phyloP scores from a whole-genome alignment of 2,888 invertebrate genomes.

The Nasonovia ribisnigri region DNA sequence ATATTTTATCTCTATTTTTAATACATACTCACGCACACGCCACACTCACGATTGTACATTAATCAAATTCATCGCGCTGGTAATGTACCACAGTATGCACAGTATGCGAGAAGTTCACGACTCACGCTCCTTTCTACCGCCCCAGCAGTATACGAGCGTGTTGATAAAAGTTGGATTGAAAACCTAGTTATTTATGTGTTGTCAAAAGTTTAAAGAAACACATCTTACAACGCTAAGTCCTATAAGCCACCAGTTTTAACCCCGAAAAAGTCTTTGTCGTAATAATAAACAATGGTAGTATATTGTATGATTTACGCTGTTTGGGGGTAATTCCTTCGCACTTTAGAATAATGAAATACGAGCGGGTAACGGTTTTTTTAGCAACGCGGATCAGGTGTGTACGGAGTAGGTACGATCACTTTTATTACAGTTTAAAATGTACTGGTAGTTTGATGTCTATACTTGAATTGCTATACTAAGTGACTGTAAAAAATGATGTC shows the following conservation, averaged over 20 bases:
- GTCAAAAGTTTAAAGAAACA: slow-evolving; percentile 59
- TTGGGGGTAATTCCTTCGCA: slow-evolving; percentile 49
- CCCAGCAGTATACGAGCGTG: background rate
- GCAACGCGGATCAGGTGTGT: slow-evolving; percentile 49
- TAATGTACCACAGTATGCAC: background rate
- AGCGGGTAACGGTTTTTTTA: slow-evolving; percentile 34
- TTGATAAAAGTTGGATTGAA: slow-evolving; percentile 62
- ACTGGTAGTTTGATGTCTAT: slow-evolving; percentile 26
- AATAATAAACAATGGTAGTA: slow-evolving; percentile 39
- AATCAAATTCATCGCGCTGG: slow-evolving; percentile 28
- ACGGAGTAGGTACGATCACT: slow-evolving; percentile 15
- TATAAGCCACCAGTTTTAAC: slow-evolving; percentile 38
- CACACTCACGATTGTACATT: background rate
- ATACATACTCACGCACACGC: background rate
- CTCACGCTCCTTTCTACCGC: background rate
- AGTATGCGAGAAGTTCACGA: slow-evolving; percentile 18
- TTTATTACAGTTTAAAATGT: slow-evolving; percentile 56
- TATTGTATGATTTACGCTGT: slow-evolving; percentile 51
- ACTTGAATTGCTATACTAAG: slow-evolving; percentile 41
- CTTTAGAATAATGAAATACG: slow-evolving; percentile 64
- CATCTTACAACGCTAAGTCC: slow-evolving; percentile 37
- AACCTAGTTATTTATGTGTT: slow-evolving; percentile 59
- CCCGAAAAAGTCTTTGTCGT: slow-evolving; percentile 50
- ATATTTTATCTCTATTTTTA: slow-evolving; percentile 35
- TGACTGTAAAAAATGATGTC: slow-evolving; percentile 57